Evolutionary conservation across 2,888 invertebrate species (phyloP), one percentile per base, ranked within the genome.

Genomic region (Anoplius nigerrimus): DNA sequence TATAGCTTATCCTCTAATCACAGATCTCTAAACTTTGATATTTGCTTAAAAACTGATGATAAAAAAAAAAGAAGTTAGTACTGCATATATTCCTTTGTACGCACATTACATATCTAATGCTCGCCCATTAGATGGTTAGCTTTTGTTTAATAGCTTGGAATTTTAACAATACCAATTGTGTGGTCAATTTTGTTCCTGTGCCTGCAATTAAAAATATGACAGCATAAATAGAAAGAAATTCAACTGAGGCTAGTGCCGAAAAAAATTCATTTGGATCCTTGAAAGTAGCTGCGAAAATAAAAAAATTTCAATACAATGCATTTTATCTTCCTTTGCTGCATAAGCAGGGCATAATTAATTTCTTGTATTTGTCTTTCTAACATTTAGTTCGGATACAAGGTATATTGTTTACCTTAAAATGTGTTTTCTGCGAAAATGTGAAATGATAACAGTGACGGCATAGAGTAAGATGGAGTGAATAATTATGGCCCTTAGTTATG

Each of bases 11-110:
- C 55, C 51, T 51, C 62, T 71, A 74, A 74, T 78, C 71, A 75
- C 73, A 79, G 72, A 79, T 73, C 69, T 67, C 65, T 68, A 60
- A 74, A 78, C 64, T 78, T 79, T 66, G 68, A 71, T 66, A 69
- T 73, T 68, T 24, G 54, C 63, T 75, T 70, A 63, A 69, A 62
- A 71, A 58, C 48, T 56, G 69, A 58, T 45, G 21, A 21, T 66
- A 58, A 56, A 59, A 59, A 51, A 69, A 34, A 24, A 24, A 24
- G 24, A n/a, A 34, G 34, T 61, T 56, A 46, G 55, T 59, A 48
- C 15, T 24, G 58, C 54, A 20, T 43, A 42, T 11, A 22, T 27
- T 6, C 18, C 8, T 20, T 46, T 52, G 6, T 57, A 51, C 16
- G 42, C 15, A 42, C 11, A 16, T 51, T 15, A 21, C 24, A 58